Percentiles rank a stretch among this genome's conserved stretches.
Evolutionary conservation across 2,888 invertebrate species (phyloP).

Genomic region (Melieria picta): DNA sequence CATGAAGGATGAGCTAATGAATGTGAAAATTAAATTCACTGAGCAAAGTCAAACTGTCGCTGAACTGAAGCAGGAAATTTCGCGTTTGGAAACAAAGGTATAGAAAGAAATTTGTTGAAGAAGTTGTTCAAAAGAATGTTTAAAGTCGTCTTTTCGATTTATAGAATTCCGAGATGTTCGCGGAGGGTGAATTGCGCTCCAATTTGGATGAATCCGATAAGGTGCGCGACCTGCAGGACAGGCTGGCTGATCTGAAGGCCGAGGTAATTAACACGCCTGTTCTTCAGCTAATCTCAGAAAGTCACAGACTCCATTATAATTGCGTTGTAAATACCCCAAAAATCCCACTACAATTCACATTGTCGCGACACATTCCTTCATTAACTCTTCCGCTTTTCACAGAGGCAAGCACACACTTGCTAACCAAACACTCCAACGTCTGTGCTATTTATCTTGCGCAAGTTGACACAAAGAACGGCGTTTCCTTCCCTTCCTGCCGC

Average conservation of each 20-base stretch:
- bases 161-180: slow-evolving; percentile 93
- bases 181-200: slow-evolving; percentile 89
- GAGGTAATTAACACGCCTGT: slow-evolving; percentile 73
- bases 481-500: too few relatives aligned
- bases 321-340: slow-evolving; percentile 6
- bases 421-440: too few relatives aligned
- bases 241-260: slow-evolving; percentile 90
- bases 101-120: not conserved
- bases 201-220: slow-evolving; percentile 87
- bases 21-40: slow-evolving; percentile 91
- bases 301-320: not conserved
- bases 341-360: not conserved
- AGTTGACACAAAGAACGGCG: too few relatives aligned
- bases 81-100: slow-evolving; percentile 91
- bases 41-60: slow-evolving; percentile 95
- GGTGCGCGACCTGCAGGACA: slow-evolving; percentile 90
- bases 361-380: slow-evolving; percentile 7
- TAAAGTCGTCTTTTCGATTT: slow-evolving; percentile 1
- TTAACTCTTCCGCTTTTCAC: not conserved
- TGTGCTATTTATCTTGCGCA: too few relatives aligned
- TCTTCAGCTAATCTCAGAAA: not conserved
- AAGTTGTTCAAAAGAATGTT: too few relatives aligned
- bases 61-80: slow-evolving; percentile 92
- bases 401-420: too few relatives aligned
- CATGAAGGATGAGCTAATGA: slow-evolving; percentile 90